Evolutionary conservation across 2,888 invertebrate genomes (phyloP), one percentile per base, ranked within the genome.

Genomic region (Mycalesis mineus): DNA sequence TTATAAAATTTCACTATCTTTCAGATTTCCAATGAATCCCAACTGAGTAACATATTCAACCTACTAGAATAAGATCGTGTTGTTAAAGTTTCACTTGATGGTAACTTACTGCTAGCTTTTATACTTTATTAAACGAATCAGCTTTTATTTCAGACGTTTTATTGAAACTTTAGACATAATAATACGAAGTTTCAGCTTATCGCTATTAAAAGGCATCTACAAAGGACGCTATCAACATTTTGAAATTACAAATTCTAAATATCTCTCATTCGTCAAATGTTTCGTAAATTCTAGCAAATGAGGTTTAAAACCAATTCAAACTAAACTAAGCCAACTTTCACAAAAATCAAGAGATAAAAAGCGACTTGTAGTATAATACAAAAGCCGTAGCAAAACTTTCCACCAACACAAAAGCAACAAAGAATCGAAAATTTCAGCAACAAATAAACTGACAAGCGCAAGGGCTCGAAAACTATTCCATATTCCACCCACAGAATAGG

Each of bases 381-480:
- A 51, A 40, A 14, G 50, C 40, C 29, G 28, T 9, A 40, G 11
- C 14, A 51, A 50, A 14, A 39, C 37, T 29, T 40, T 39, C 40
- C 40, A 14, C 28, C 14, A n/a, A 14, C 28, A 15, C 40, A 15
- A 51, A 42, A 42, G 28, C 49, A 49, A 49, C 39, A 39, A 49
- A 49, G 39, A 49, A 49, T 49, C 22, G 49, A 47, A 49, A 39
- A 49, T 49, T 51, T 28, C 40, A 51, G 31, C 33, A 33, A 52
- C 52, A 52, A 51, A 42, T 41, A 52, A 42, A 52, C 41, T 41
- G 41, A 42, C 52, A 17, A 17, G 15, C 52, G 11, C 52, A 33
- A 39, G 41, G 42, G 42, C 52, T 52, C 7, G 52, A 15, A 14
- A 52, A 52, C 52, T 52, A 52, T 52, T 42, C 42, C 28, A 39